A percentile compares a stretch with the other conserved stretches of the same genome.
phyloP scores from a whole-genome alignment of 1,140 invertebrate species.

The Saccostrea cuccullata region DNA sequence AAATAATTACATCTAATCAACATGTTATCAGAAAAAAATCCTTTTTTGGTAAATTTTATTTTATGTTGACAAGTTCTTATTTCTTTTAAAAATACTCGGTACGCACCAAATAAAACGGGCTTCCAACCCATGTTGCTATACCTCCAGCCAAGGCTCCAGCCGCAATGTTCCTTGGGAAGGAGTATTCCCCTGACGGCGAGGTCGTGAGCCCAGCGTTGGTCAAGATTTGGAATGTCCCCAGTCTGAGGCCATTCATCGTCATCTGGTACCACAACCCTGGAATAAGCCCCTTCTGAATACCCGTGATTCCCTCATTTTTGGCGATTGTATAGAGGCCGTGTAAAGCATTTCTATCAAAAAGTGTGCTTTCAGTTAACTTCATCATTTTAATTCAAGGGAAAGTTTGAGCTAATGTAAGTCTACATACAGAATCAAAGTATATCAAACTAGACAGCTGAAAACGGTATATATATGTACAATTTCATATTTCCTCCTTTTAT shows the following conservation, averaged over 20 bases:
- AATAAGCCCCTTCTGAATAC: slow-evolving; percentile 92
- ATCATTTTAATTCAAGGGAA: no score
- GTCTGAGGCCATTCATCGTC: slow-evolving; percentile 85
- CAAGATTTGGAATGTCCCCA: slow-evolving; percentile 88
- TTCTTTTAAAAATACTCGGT: not conserved
- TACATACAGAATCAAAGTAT: no score
- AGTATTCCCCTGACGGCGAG: slow-evolving; percentile 85
- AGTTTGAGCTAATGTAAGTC: no score
- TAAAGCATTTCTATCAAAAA: slow-evolving; percentile 81
- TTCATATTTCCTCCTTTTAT: no score
- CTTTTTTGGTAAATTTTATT: not conserved
- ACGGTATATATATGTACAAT: no score
- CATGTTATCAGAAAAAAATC: no score
- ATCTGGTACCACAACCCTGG: slow-evolving; percentile 89
- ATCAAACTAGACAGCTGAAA: no score
- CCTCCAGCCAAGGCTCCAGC: slow-evolving; percentile 87
- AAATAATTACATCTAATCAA: no score
- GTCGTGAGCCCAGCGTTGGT: slow-evolving; percentile 86
- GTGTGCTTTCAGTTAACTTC: no score
- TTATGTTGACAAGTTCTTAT: not conserved
- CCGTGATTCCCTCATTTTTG: slow-evolving; percentile 84
- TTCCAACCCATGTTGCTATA: slow-evolving; percentile 86
- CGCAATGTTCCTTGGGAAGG: slow-evolving; percentile 83
- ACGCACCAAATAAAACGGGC: slow-evolving; percentile 89
- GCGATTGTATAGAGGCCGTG: slow-evolving; percentile 85